Percentiles rank a stretch among this genome's conserved stretches.
phyloP scores from a whole-genome alignment of 2,113 vertebrate species.

The Urocolius indicus region DNA sequence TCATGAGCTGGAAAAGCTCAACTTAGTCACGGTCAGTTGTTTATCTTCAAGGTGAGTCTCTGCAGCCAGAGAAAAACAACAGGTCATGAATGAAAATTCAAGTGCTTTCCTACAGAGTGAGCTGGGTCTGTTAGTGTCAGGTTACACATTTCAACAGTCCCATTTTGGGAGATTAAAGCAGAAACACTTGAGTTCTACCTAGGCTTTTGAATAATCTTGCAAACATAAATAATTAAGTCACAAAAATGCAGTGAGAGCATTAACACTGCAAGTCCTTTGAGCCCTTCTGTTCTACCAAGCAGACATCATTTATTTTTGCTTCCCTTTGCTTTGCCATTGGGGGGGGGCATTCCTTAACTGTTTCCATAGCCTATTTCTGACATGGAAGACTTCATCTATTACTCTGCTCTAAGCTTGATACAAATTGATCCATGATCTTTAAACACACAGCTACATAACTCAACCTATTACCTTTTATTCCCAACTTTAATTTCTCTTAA shows the following conservation, averaged over 20 bases:
- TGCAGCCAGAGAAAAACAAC: not conserved
- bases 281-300: not conserved
- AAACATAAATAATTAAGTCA: slow-evolving; percentile 40
- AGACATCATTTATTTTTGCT: not conserved
- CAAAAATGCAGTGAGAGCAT: not conserved
- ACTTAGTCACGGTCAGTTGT: rapidly evolving
- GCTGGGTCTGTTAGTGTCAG: not conserved
- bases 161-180: slow-evolving; percentile 19
- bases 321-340: not conserved
- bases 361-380: not conserved
- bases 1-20: not conserved
- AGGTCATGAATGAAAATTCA: not conserved
- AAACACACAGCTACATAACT: not conserved
- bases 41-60: not conserved
- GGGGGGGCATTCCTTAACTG: not conserved
- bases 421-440: not conserved
- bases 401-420: not conserved
- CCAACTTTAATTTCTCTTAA: slow-evolving; percentile 7
- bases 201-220: slow-evolving; percentile 2
- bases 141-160: not conserved
- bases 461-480: not conserved
- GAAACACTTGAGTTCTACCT: not conserved
- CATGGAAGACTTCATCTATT: not conserved
- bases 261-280: not conserved
- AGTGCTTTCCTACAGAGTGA: not conserved